A percentile compares a stretch with the other conserved stretches of the same genome.
Evolutionary conservation across 2,113 vertebrate genomes (phyloP).

Genomic region (Cinclus cinclus): DNA sequence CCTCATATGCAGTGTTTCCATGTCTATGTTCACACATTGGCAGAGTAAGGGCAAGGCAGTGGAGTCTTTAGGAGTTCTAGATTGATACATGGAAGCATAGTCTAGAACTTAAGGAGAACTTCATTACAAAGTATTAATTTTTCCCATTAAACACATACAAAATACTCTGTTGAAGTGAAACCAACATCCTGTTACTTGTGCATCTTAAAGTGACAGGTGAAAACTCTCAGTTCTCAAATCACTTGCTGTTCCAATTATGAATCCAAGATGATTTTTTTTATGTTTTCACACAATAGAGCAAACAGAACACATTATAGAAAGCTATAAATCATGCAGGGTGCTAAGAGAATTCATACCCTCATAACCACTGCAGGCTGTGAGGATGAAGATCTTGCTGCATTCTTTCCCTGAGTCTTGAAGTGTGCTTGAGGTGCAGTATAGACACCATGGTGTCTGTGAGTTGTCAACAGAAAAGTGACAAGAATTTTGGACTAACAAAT

Average conservation of each 20-base stretch:
- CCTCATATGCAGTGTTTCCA: background rate
- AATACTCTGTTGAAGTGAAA: background rate
- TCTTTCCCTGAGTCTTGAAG: background rate
- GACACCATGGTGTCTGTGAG: background rate
- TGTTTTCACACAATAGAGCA: background rate
- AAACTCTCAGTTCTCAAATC: conserved; percentile 5
- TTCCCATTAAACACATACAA: background rate
- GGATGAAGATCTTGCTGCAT: background rate
- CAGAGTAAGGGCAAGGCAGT: background rate
- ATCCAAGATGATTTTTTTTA: background rate
- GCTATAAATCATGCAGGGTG: background rate
- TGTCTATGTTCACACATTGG: background rate
- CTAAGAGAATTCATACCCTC: background rate
- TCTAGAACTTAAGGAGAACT: background rate
- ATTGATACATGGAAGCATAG: background rate
- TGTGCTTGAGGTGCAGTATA: background rate
- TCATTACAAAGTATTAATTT: background rate
- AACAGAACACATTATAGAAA: background rate
- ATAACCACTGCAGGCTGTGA: background rate
- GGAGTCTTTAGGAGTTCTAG: background rate
- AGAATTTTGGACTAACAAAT: background rate
- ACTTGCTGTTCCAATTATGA: background rate
- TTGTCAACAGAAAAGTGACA: background rate
- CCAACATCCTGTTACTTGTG: background rate
- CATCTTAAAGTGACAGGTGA: background rate